These are phyloP conservation scores for Dastarcus helophoroides DNA, from an alignment of 2,888 invertebrate species.

Conservation along the genomic window DNA sequence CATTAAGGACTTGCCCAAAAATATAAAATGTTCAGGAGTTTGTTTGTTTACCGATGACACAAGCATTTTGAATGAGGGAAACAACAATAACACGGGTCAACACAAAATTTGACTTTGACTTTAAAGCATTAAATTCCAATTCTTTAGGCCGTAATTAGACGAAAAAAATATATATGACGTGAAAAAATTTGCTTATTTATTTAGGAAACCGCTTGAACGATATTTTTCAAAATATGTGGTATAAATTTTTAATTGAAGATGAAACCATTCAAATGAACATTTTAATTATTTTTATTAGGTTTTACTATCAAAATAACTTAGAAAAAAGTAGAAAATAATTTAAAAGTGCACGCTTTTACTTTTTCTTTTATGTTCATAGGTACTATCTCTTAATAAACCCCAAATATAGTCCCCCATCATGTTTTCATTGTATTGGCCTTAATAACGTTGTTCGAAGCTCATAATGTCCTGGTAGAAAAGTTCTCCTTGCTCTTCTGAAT, in stretches of 20 bases:
- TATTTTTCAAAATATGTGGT: conserved; percentile 1
- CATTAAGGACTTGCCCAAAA: no score
- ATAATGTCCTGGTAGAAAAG: conserved; percentile 23
- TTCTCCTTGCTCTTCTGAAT: conserved; percentile 24
- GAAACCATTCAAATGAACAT: neutral
- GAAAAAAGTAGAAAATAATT: conserved; percentile 1
- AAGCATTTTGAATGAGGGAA: no score
- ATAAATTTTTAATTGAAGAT: conserved; percentile 1
- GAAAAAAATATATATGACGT: no score
- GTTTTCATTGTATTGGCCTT: conserved; percentile 16
- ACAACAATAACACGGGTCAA: no score
- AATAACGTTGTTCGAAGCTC: conserved; percentile 19
- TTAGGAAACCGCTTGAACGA: neutral
- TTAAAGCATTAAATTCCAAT: no score
- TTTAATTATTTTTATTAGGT: conserved; percentile 3
- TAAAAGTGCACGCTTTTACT: conserved; percentile 4
- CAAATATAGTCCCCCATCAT: conserved; percentile 20
- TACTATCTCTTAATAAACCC: conserved; percentile 12
- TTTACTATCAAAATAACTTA: conserved; percentile 2
- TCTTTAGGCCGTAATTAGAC: no score
- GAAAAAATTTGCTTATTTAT: no score
- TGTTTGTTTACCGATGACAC: no score
- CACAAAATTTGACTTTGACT: no score
- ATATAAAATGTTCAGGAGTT: no score
- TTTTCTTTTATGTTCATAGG: conserved; percentile 5